Percentiles rank a stretch among this genome's conserved stretches.
Conservation (phyloP, 2,113 vertebrate genomes). For the Chitala chitala region DNA sequence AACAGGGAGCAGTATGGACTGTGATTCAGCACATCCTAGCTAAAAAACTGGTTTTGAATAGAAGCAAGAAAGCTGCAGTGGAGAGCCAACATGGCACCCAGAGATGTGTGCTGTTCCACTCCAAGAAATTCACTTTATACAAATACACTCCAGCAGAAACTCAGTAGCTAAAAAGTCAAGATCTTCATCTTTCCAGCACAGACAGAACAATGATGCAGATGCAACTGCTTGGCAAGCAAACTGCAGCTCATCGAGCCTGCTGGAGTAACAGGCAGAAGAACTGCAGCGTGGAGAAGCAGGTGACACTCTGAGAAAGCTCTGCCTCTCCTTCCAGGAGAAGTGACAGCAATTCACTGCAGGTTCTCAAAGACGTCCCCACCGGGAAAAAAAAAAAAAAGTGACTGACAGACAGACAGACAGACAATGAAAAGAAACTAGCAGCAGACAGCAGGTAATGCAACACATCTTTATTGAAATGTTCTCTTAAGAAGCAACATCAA, state of each 20-base stretch:
- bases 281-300: constrained; percentile 2
- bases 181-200: no score
- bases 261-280: background rate
- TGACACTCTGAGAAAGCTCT: background rate
- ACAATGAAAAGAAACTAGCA: constrained; percentile 34
- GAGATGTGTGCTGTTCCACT: background rate
- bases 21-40: background rate
- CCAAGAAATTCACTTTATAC: background rate
- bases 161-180: no score
- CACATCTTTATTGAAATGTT: constrained; percentile 74
- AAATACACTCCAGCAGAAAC: no score
- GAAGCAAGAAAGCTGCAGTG: background rate
- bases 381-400: no score
- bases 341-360: background rate
- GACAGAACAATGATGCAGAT: no score
- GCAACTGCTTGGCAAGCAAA: no score
- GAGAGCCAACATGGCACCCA: background rate
- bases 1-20: background rate
- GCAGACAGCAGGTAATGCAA: constrained; percentile 56
- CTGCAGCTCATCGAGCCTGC: background rate
- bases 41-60: background rate
- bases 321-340: background rate
- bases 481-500: constrained; percentile 65
- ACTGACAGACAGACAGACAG: constrained; percentile 28
- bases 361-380: background rate